Evolutionary conservation across 2,888 invertebrate genomes (phyloP), one percentile per base, ranked within the genome.

Genomic region (Therioaphis trifolii): DNA sequence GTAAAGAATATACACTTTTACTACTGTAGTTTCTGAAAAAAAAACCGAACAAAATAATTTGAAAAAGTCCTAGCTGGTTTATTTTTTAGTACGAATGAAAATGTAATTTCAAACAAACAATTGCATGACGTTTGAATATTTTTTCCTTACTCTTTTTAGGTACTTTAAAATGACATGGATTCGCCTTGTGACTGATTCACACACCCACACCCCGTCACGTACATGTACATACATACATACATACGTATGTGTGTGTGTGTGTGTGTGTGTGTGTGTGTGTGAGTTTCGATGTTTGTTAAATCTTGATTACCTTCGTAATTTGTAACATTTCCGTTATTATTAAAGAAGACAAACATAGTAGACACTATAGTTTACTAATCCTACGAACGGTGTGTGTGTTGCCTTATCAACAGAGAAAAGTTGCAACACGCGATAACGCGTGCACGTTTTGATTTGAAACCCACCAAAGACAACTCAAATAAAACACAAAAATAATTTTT

Each of bases 241-340:
- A n/a, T n/a, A n/a, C 35, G n/a, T 15, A 1, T 49, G 4, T 3
- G 15, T 7, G 18, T 49, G 2, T n/a, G 1, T 49, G 4, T 21
- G 9, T 55, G 55, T 55, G 3, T n/a, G n/a, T n/a, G n/a, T n/a
- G n/a, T n/a, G n/a, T n/a, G n/a, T n/a, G n/a, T n/a, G n/a, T n/a
- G n/a, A n/a, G n/a, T n/a, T n/a, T n/a, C n/a, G n/a, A n/a, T 18
- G 5, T 9, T 21, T 9, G 2, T 15, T 12, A 40, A 12, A 66
- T 66, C 66, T 40, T n/a, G 21, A 68, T 14, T 7, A 9, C n/a
- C n/a, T n/a, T n/a, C 24, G 15, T 69, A 46, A 69, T 27, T n/a
- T 46, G 21, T 69, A 18, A 69, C 46, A 46, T 69, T 69, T 69
- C 43, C 43, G 69, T 14, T 24, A 69, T 9, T 69, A 24, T 46